Evolutionary conservation across 2,888 invertebrate genomes (phyloP), one percentile per base, ranked within the genome.

Genomic region (Muscina levida): DNA sequence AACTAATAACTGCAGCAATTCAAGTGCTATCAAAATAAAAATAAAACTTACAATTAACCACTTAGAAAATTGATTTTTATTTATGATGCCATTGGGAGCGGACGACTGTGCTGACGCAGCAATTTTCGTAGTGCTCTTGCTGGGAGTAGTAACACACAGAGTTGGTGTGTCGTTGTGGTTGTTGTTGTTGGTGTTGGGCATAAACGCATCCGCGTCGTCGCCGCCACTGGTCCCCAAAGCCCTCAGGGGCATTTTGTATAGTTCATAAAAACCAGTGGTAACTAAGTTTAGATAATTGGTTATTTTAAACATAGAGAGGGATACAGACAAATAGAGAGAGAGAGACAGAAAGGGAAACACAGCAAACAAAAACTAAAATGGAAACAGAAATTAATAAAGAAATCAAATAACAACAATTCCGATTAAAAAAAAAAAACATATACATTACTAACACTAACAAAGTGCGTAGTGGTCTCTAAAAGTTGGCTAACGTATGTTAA

Each of bases 31-130:
- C 2, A 15, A 17, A n/a, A n/a, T n/a, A n/a, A 56, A 44, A 53
- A 5, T 42, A 67, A 44, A 77, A 81, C 81, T 81, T 81, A 81
- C 81, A 77, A 74, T 77, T 72, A 77, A 81, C 77, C 81, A 81
- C 62, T 77, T 81, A 59, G 74, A 77, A 17, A 81, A 53, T 17
- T 72, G 72, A 31, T 81, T 81, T 59, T 77, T 67, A 77, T 77
- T 67, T 6, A 72, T 72, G 59, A 77, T 71, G 62, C 81, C 74
- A 46, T 62, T 62, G n/a, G 62, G 79, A 62, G 22, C 22, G 1
- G 79, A 72, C 13, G 79, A 79, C 0, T 66, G 62, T 39, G 42
- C 17, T 4, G 17, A 11, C 5, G 22, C 51, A n/a, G n/a, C n/a
- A n/a, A n/a, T n/a, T n/a, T n/a, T n/a, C n/a, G n/a, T n/a, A n/a